Evolutionary conservation across 2,888 invertebrate species (phyloP).

Genomic region (Zaprionus bogoriensis): DNA sequence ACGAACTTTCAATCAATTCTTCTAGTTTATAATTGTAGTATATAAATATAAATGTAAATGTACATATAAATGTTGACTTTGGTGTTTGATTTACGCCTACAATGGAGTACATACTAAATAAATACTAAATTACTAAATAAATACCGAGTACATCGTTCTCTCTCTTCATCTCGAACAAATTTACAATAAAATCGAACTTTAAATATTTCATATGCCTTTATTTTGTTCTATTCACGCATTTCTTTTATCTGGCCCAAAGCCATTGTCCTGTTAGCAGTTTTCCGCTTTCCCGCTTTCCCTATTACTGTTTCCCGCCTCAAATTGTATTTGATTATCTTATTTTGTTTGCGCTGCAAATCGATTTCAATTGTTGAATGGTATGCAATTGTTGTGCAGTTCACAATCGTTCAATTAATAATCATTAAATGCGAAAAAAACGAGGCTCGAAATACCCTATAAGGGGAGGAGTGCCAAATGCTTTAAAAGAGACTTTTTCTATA

Average conservation of each 20-base stretch:
- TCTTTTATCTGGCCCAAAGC: slow-evolving; percentile 12
- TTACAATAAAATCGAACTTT: slow-evolving; percentile 16
- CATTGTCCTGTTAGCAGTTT: too few relatives aligned
- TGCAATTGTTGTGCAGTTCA: slow-evolving; percentile 9
- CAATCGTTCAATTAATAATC: slow-evolving; percentile 9
- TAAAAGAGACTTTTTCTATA: too few relatives aligned
- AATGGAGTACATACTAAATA: slow-evolving; percentile 47
- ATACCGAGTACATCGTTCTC: slow-evolving; percentile 1
- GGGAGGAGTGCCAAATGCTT: not conserved
- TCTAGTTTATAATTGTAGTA: not conserved
- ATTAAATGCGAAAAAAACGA: slow-evolving; percentile 5
- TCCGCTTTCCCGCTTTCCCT: too few relatives aligned
- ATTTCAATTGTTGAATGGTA: slow-evolving; percentile 44
- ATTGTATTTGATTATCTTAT: slow-evolving; percentile 42
- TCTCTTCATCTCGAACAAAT: not conserved
- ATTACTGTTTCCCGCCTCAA: not conserved
- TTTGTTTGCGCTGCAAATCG: slow-evolving; percentile 48
- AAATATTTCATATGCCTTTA: slow-evolving; percentile 12
- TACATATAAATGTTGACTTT: slow-evolving; percentile 47
- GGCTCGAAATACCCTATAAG: not conserved
- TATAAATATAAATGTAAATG: slow-evolving; percentile 24
- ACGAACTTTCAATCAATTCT: slow-evolving; percentile 52
- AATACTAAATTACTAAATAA: slow-evolving; percentile 24
- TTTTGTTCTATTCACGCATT: too few relatives aligned
- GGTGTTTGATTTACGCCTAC: slow-evolving; percentile 69